A percentile compares a stretch with the other conserved stretches of the same genome.
Evolutionary conservation across 92 coral and sea anemone genomes (phyloP).

Genomic region (Isaurus tuberculatus): DNA sequence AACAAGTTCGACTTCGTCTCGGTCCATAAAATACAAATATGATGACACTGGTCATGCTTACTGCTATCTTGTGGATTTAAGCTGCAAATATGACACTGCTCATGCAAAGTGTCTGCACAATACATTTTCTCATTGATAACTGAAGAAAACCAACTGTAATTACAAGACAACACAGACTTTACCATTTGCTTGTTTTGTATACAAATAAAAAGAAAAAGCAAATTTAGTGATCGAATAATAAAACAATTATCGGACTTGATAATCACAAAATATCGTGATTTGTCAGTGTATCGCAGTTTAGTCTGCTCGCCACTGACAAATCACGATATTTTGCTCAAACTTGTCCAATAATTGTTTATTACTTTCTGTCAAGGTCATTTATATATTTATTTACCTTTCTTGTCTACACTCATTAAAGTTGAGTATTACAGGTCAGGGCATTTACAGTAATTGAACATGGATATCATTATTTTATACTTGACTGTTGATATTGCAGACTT

Average conservation of each 20-base stretch:
- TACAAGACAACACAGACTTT: conserved; percentile 4
- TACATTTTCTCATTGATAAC: conserved; percentile 21
- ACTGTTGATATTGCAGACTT: conserved; percentile 7
- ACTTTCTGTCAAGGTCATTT: too few relatives aligned
- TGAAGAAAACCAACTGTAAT: conserved; percentile 4
- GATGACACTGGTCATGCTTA: conserved; percentile 8
- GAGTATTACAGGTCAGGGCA: not conserved
- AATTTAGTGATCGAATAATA: too few relatives aligned
- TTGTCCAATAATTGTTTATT: not conserved
- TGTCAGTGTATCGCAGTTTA: not conserved
- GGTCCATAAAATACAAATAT: conserved; percentile 16
- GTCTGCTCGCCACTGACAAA: too few relatives aligned
- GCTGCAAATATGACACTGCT: conserved; percentile 36
- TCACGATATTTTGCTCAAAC: too few relatives aligned
- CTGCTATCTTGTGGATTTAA: conserved; percentile 6
- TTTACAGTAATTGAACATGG: conserved; percentile 4
- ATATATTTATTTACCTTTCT: too few relatives aligned
- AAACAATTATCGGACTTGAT: too few relatives aligned
- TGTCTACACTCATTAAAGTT: too few relatives aligned
- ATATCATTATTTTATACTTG: not conserved
- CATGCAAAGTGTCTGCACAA: conserved; percentile 11
- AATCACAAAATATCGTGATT: too few relatives aligned
- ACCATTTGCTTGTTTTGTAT: not conserved
- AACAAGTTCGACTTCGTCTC: too few relatives aligned
- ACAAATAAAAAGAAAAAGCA: not conserved